Base-by-base conservation (phyloP, 2,888 invertebrate genomes). In the Eulithis prunata region DNA sequence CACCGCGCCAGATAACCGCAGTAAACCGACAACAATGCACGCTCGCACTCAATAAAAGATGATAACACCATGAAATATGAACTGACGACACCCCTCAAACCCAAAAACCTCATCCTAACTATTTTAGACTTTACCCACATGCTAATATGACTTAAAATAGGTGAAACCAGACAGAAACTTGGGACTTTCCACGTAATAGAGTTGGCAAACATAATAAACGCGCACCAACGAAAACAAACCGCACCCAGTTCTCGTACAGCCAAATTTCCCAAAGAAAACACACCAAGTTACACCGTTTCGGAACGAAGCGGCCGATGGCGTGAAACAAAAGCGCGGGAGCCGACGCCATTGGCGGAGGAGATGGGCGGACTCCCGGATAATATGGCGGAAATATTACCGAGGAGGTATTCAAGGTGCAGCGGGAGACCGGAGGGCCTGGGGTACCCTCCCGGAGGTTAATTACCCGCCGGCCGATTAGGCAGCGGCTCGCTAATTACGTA, bases 11-110 rank as follows among this genome's bases (percentile, higher is more conserved):
- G 92, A 93, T 92, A 92, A 90, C 91, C 91, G 82, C 88, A 80
- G 87, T 91, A 91, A 91, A 92, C 90, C 92, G 87, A 86, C 91
- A 90, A 93, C 92, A 92, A 92, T 90, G 81, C 91, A 85, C 86
- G 83, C 91, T 91, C 90, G 88, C 92, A 93, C 92, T 93, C 91
- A 91, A 93, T 93, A 93, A 93, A 93, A 91, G 91, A 93, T 92
- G 92, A 93, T 93, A 93, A 91, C 92, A 89, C 87, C 77, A 89
- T 92, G 91, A 93, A 93, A 91, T 93, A 92, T 92, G 92, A 91
- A 92, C 91, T 89, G 86, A 81, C 82, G 83, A 86, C 84, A 89
- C 90, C 90, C 90, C 88, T 86, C 86, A 75, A 56, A 74, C 78
- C 64, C 72, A 66, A 70, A 52, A 74, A 56, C 78, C 71, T 70